phyloP scores from a whole-genome alignment of 2,888 invertebrate genomes.

The Trimorus sp. region DNA sequence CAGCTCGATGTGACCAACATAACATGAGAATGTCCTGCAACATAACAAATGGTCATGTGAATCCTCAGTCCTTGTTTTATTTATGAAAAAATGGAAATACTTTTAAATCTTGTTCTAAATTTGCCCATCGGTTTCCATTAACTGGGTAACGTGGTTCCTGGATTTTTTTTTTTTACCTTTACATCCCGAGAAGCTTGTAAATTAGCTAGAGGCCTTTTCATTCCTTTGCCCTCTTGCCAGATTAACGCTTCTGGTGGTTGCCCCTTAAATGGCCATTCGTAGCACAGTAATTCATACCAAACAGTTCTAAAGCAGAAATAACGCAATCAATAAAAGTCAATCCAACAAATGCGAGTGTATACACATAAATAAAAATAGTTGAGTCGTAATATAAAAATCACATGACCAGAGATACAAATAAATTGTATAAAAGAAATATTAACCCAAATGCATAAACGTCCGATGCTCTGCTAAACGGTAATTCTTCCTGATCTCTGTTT shows the following conservation, averaged over 20 bases:
- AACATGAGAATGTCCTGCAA: conserved; percentile 96
- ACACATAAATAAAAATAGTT: too few relatives aligned
- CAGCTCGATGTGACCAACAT: conserved; percentile 95
- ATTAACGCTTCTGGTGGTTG: conserved; percentile 97
- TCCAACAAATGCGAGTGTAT: neutral
- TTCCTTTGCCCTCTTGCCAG: conserved; percentile 98
- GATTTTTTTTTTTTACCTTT: conserved; percentile 89
- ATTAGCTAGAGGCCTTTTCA: conserved; percentile 97
- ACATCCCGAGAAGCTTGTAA: conserved; percentile 97
- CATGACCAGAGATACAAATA: too few relatives aligned
- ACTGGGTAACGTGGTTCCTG: too few relatives aligned
- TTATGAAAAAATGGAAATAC: too few relatives aligned
- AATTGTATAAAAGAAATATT: conserved; percentile 73
- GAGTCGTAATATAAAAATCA: too few relatives aligned
- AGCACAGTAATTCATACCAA: conserved; percentile 98
- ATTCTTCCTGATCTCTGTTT: conserved; percentile 89
- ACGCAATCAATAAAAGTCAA: neutral
- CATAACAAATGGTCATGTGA: neutral
- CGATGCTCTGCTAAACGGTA: conserved; percentile 95
- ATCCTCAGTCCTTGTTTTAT: neutral
- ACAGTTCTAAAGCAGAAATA: conserved; percentile 88
- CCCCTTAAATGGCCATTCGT: conserved; percentile 97
- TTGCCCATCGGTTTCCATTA: too few relatives aligned
- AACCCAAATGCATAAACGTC: conserved; percentile 99
- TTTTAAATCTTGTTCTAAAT: too few relatives aligned